Evolutionary conservation across 1,140 invertebrate genomes (phyloP), one percentile per base, ranked within the genome.

Genomic region (Listronotus bonariensis): DNA sequence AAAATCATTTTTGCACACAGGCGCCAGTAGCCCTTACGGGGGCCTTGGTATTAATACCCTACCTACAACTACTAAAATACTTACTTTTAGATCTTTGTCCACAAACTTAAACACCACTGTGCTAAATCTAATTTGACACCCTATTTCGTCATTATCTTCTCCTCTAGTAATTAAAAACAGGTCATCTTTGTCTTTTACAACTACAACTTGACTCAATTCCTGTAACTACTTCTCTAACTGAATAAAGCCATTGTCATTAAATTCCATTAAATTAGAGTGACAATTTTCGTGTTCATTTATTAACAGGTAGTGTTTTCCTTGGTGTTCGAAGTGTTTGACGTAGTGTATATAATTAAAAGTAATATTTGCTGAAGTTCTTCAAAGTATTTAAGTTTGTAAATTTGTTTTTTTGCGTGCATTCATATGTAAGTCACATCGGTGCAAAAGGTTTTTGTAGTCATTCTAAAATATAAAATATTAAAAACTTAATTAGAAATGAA

Each of bases 321-420:
- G 41, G 12, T 78, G 45, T 11, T 77, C 71, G 52, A 81, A 78
- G 38, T 77, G 61, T 46, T 78, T 74, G 5, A 78, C 59, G 18
- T 75, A 74, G n/a, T 71, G 32, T 38, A 83, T 78, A 2, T 34
- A 31, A 6, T 57, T 1, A 73, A 52, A 31, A 79, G 78, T 12
- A 77, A 56, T 0, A 81, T 51, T 2, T 71, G 42, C 65, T 80
- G 75, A 3, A 78, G 38, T 34, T 77, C 76, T 32, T 82, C 80
- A 55, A 83, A 82, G 32, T 73, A 76, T 54, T 80, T 77, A 54
- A 81, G 82, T 65, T 73, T 75, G 56, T 80, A 81, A 15, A 80
- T 71, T 69, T 81, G 77, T n/a, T 74, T 73, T 58, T 76, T 65
- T 0, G 77, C 64, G 12, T 43, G 36, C 6, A 66, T 43, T 46